Base-by-base conservation (phyloP, 2,888 invertebrate genomes). In the Trichopria drosophilae region DNA sequence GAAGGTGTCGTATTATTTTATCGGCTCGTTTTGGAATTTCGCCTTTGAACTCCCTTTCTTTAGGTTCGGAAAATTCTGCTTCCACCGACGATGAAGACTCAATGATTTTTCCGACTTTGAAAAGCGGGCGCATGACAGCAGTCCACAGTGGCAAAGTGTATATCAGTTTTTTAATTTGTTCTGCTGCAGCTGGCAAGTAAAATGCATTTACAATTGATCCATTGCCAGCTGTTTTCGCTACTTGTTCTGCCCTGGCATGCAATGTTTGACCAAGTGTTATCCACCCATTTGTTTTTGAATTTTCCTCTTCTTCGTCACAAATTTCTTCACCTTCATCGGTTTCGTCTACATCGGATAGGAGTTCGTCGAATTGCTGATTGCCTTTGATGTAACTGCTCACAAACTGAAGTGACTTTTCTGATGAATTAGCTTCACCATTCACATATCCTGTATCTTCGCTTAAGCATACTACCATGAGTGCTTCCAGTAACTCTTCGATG, bases 381-480 rank as follows among this genome's bases (percentile, higher is more conserved):
- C 42, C 42, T 37, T 47, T 51, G 24, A 56, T 55, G 3, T 42
- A 7, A 10, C 31, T 19, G 31, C 51, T 48, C 7, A 45, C 23
- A 19, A 41, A 32, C 16, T 23, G n/a, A n/a, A n/a, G n/a, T n/a
- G n/a, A n/a, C n/a, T n/a, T n/a, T n/a, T n/a, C n/a, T n/a, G n/a
- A n/a, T 7, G 36, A 2, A 31, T 54, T 47, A 3, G 20, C 15
- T n/a, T 42, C 26, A 24, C 40, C 29, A 28, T 52, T 34, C 13
- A 43, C 34, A 23, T 46, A 34, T n/a, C 54, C 56, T 13, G 53
- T 52, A 32, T 52, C 15, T 22, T 45, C 46, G 47, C 59, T 59
- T 22, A 54, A 32, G 7, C 48, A 24, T 15, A 58, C 51, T 3
- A 58, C 43, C 6, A 59, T 39, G 7, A 58, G 23, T 13, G 59